These are phyloP conservation scores for Spatulosminthurus flaviceps DNA, from an alignment of 2,888 invertebrate species.

Conservation along the genomic window DNA sequence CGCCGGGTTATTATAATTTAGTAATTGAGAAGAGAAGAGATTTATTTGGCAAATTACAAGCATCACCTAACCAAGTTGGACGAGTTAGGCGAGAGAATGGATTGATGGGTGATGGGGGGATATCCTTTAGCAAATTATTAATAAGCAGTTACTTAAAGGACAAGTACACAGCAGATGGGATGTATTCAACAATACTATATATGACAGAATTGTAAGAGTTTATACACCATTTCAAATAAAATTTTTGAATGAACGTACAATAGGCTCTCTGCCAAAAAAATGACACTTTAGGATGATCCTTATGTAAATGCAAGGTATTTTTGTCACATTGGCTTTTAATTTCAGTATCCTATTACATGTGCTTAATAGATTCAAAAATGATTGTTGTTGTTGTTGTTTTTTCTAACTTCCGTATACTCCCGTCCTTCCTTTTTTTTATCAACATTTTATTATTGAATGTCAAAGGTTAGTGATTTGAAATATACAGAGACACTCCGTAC, in stretches of 20 bases:
- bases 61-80: constrained; percentile 2
- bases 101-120: not conserved
- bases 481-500: constrained; percentile 1
- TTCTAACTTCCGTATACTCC: constrained; percentile 35
- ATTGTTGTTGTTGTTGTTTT: not conserved
- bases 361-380: not conserved
- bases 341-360: not conserved
- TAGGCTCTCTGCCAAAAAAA: too few relatives aligned
- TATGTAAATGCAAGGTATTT: too few relatives aligned
- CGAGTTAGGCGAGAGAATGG: constrained; percentile 1
- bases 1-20: not conserved
- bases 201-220: too few relatives aligned
- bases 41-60: constrained; percentile 14
- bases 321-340: not conserved
- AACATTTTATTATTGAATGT: constrained; percentile 24
- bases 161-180: too few relatives aligned
- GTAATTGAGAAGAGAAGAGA: not conserved
- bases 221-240: too few relatives aligned
- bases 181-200: too few relatives aligned
- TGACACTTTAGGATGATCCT: too few relatives aligned
- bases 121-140: not conserved
- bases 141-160: not conserved
- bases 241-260: too few relatives aligned
- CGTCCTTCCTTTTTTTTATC: constrained; percentile 33
- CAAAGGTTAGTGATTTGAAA: constrained; percentile 38